phyloP scores from a whole-genome alignment of 2,113 vertebrate species.

The Amazona vittata region DNA sequence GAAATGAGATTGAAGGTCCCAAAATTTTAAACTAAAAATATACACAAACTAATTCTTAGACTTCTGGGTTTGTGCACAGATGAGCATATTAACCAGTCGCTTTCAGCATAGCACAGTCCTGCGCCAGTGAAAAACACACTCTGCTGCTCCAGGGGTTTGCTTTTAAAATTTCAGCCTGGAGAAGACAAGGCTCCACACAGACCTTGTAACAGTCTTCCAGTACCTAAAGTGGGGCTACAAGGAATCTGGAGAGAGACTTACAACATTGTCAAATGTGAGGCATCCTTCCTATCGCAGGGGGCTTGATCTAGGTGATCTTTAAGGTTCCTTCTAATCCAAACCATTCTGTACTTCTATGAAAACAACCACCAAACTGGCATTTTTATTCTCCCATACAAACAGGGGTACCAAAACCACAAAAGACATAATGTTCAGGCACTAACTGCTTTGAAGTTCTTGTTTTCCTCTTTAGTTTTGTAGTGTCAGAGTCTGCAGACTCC shows the following conservation, averaged over 20 bases:
- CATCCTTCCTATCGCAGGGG: background rate
- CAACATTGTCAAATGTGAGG: background rate
- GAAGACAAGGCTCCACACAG: background rate
- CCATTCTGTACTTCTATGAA: background rate
- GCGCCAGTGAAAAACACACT: rapidly evolving
- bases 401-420: background rate
- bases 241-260: background rate
- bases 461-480: background rate
- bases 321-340: background rate
- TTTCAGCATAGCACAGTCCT: rapidly evolving
- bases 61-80: background rate
- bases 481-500: background rate
- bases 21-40: background rate
- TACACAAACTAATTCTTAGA: background rate
- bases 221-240: background rate
- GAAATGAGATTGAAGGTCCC: background rate
- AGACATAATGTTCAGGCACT: background rate
- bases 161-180: background rate
- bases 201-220: background rate
- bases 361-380: background rate
- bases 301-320: background rate
- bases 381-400: background rate
- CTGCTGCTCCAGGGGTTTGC: background rate
- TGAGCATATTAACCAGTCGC: background rate
- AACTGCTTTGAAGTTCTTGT: background rate